Evolutionary conservation across 2,113 vertebrate genomes (phyloP), one percentile per base, ranked within the genome.

Genomic region (Neofelis nebulosa): DNA sequence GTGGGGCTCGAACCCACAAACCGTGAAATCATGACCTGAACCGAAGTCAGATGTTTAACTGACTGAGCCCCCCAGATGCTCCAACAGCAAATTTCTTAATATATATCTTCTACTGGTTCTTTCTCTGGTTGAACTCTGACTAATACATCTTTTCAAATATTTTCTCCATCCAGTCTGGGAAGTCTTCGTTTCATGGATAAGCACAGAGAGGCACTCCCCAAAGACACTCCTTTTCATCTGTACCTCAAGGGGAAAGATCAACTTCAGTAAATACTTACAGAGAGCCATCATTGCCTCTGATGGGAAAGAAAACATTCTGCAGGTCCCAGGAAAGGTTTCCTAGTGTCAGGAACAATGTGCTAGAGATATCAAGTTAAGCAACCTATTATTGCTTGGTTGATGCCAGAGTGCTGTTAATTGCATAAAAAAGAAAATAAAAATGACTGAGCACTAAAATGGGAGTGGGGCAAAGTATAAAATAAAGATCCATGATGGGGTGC

Each of bases 121-220:
- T 95, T 91, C 69, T 89, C 86, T 89, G 36, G 52, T 83, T 79
- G 87, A 96, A 73, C 69, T 80, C 48, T 85, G 52, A 69, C 38
- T 82, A 90, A n/a, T 33, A 33, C 2, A 82, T 52, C 79, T 50
- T 76, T 95, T 38, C 57, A 79, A 84, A 69, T 57, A 50, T 93
- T 88, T 91, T 82, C 87, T 73, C 48, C 55, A 61, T 88, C 45
- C 82, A 84, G 52, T 65, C 82, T 57, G 33, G 73, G 68, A 88
- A n/a, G 27, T 94, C 55, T 13, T 91, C 45, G 57, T 71, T 91
- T 61, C 76, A 55, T 78, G 91, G 73, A 85, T 52, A 92, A 85
- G 21, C 45, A 33, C 45, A 33, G 33, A 25, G 36, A 83, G 25
- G 27, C 45, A 71, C 19, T 61, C 68, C 36, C 68, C 31, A n/a